These are phyloP conservation scores for Arvicanthis niloticus DNA, from an alignment of 2,113 vertebrate species.

Conservation along the genomic window DNA sequence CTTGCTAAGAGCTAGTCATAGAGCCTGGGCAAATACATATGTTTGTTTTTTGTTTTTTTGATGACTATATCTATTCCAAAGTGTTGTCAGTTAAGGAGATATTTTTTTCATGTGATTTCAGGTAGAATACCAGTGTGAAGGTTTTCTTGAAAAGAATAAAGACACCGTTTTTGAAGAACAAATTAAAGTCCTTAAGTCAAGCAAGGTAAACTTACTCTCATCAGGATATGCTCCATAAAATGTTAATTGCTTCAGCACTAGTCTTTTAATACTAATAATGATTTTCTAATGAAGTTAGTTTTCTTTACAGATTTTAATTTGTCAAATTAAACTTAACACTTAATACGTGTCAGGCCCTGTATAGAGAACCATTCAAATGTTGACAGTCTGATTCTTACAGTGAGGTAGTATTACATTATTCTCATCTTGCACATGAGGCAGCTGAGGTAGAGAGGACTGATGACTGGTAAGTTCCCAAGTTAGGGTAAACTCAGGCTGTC, in stretches of 20 bases:
- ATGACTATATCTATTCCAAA: constrained; percentile 33
- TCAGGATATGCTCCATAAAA: constrained; percentile 29
- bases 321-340: not conserved
- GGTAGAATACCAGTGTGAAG: constrained; percentile 99
- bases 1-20: not conserved
- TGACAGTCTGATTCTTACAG: not conserved
- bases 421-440: not conserved
- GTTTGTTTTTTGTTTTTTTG: constrained; percentile 49
- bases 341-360: not conserved
- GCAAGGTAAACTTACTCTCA: constrained; percentile 91
- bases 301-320: constrained; percentile 51
- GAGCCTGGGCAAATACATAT: not conserved
- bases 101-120: constrained; percentile 83
- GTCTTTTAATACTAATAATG: constrained; percentile 31
- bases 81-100: constrained; percentile 32
- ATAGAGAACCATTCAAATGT: constrained; percentile 36
- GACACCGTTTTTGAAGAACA: constrained; percentile 99
- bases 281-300: constrained; percentile 43
- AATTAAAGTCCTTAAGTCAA: constrained; percentile 97
- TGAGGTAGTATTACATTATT: not conserved
- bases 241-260: constrained; percentile 15
- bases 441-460: not conserved
- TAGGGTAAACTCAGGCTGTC: not conserved
- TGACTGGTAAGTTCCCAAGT: not conserved
- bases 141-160: constrained; percentile 99